phyloP scores from a whole-genome alignment of 1,140 invertebrate species.

The Ceratitis capitata region DNA sequence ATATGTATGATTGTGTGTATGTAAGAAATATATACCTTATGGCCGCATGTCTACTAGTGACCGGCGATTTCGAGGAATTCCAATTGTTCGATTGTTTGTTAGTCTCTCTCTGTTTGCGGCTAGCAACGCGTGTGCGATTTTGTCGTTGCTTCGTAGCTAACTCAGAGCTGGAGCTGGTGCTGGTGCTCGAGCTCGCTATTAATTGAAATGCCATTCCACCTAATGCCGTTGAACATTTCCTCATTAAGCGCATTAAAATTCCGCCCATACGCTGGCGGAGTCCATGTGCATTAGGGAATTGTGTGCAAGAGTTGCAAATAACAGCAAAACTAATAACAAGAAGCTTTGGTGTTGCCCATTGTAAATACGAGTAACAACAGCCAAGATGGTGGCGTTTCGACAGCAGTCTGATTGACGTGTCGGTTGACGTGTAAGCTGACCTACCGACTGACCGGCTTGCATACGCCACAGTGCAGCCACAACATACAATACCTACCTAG shows the following conservation, averaged over 20 bases:
- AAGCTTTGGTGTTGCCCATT: neutral
- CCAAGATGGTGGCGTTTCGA: neutral
- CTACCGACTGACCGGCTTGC: neutral
- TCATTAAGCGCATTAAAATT: conserved; percentile 57
- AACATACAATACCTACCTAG: neutral
- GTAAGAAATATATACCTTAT: neutral
- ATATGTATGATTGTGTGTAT: neutral
- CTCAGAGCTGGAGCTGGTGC: no score
- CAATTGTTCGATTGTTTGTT: no score
- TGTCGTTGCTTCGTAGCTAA: conserved; percentile 8
- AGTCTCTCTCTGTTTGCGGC: neutral
- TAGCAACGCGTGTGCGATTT: conserved; percentile 28
- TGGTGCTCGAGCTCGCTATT: no score
- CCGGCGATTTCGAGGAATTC: conserved; percentile 8
- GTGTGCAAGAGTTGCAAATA: no score
- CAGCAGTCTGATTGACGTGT: neutral
- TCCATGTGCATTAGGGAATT: no score
- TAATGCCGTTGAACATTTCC: conserved; percentile 40
- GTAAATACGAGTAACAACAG: neutral
- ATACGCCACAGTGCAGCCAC: neutral
- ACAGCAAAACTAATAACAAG: no score
- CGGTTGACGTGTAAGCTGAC: neutral
- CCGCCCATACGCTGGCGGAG: conserved; percentile 36
- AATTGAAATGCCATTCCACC: conserved; percentile 39
- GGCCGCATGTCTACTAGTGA: neutral